Conservation (phyloP, 2,888 invertebrate genomes). For the Petrolisthes manimaculis region DNA sequence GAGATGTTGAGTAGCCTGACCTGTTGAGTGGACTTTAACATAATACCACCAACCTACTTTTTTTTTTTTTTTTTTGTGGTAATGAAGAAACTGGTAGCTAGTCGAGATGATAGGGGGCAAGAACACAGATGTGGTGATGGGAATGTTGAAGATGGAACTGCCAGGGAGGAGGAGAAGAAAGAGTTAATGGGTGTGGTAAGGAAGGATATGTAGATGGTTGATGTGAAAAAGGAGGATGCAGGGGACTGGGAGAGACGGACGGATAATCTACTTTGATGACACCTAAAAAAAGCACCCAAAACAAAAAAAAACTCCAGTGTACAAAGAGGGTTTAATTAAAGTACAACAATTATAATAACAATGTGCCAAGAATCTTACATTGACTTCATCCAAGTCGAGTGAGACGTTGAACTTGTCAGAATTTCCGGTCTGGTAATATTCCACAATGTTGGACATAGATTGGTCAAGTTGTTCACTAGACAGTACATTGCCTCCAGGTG, state of each 20-base stretch:
- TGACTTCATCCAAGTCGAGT: conserved; percentile 6
- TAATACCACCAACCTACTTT: not conserved
- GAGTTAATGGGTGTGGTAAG: not conserved
- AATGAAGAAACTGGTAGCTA: not conserved
- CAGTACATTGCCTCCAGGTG: not conserved
- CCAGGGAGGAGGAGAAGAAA: not conserved
- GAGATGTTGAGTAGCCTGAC: too few relatives aligned
- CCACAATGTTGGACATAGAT: not conserved
- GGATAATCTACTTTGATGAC: too few relatives aligned
- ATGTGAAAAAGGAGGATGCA: not conserved
- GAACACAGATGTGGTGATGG: too few relatives aligned
- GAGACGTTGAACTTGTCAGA: not conserved
- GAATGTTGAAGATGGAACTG: not conserved
- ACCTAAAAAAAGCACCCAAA: not conserved
- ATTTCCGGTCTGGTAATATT: conserved; percentile 32
- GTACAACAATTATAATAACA: not conserved
- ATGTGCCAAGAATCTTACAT: not conserved
- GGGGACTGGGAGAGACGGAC: not conserved
- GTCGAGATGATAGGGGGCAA: not conserved
- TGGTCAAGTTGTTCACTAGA: conserved; percentile 5
- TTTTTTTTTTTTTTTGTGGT: too few relatives aligned
- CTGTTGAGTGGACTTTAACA: too few relatives aligned
- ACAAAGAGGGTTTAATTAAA: not conserved
- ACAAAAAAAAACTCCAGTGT: not conserved
- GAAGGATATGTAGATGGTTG: not conserved